These are phyloP conservation scores for Nycticryphes semicollaris DNA, from an alignment of 2,113 vertebrate genomes.

Conservation along the genomic window DNA sequence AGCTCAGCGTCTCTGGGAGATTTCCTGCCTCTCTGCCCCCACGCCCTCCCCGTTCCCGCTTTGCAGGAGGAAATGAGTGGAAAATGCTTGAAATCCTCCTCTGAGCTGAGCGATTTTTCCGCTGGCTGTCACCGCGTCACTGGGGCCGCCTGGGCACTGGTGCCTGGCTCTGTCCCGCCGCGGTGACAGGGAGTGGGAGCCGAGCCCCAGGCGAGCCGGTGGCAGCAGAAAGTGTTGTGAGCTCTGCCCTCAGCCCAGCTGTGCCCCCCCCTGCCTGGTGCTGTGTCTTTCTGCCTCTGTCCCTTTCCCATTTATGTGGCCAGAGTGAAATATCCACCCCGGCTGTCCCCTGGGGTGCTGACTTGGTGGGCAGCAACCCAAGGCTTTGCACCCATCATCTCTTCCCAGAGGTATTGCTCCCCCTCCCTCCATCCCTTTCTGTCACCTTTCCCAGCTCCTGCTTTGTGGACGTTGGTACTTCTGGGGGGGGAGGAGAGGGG, in stretches of 20 bases:
- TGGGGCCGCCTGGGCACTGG: background rate
- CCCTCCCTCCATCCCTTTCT: background rate
- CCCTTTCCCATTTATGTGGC: background rate
- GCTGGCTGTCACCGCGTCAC: rapidly evolving
- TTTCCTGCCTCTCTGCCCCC: slow-evolving; percentile 25
- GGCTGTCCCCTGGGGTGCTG: background rate
- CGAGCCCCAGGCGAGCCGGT: background rate
- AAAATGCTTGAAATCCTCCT: slow-evolving; percentile 7
- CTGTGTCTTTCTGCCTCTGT: background rate
- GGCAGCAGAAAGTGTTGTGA: background rate
- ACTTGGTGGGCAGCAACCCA: rapidly evolving
- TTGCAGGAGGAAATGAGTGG: background rate
- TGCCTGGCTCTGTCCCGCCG: background rate
- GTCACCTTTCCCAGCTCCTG: background rate
- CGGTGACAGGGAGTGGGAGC: rapidly evolving
- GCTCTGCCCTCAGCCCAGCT: background rate
- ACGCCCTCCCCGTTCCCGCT: background rate
- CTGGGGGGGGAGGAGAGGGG: background rate
- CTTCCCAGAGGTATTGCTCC: background rate
- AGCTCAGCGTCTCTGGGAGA: background rate
- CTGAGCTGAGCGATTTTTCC: background rate
- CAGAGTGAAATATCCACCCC: rapidly evolving
- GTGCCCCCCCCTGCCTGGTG: too few species aligned
- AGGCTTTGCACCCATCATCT: background rate
- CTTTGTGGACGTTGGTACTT: background rate